Conservation (phyloP, 2,113 vertebrate species). For the Emydura subglobosa region DNA sequence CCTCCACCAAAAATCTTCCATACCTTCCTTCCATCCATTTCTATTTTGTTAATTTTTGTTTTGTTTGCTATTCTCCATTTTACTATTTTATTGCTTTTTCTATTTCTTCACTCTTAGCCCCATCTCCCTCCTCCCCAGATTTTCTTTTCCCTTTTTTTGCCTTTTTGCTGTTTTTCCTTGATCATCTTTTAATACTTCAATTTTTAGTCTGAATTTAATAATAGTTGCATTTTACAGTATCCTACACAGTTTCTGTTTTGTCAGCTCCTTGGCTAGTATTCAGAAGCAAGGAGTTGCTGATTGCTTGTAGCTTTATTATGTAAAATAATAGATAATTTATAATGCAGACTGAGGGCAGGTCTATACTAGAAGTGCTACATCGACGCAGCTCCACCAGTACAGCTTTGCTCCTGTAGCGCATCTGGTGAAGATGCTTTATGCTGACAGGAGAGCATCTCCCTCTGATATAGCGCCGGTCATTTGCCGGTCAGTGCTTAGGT, state of each 20-base stretch:
- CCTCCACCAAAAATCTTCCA: neutral
- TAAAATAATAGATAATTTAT: constrained; percentile 71
- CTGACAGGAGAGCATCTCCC: too few relatives aligned
- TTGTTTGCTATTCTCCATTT: neutral
- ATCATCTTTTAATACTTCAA: neutral
- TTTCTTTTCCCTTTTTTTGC: neutral
- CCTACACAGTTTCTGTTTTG: neutral
- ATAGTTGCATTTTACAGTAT: neutral
- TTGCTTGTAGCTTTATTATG: constrained; percentile 24
- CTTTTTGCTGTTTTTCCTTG: neutral
- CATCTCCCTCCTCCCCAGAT: neutral
- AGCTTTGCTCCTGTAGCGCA: too few relatives aligned
- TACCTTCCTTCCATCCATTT: neutral
- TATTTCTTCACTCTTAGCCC: neutral
- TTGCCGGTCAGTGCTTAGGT: too few relatives aligned
- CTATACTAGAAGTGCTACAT: too few relatives aligned
- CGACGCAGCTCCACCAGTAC: too few relatives aligned
- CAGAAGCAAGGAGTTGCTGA: neutral
- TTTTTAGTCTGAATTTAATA: neutral
- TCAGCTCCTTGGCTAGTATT: neutral
- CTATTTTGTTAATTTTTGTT: neutral
- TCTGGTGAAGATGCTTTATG: too few relatives aligned
- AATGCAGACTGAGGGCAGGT: neutral
- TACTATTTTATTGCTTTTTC: accelerated
- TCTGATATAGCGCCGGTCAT: too few relatives aligned